Evolutionary conservation across 2,888 invertebrate species (phyloP).

Genomic region (Cantharis nigra): DNA sequence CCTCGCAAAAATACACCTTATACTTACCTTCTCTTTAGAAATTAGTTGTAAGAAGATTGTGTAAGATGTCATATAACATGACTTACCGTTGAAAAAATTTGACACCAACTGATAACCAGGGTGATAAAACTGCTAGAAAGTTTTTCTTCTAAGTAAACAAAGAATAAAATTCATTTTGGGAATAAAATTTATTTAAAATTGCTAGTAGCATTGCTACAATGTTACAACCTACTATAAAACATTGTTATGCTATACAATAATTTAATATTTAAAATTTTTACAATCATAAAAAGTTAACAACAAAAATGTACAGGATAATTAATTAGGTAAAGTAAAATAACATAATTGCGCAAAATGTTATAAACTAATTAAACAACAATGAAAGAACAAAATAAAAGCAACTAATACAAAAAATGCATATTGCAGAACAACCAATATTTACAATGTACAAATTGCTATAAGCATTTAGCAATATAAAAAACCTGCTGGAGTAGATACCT

Average conservation of each 20-base stretch:
- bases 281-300: conserved; percentile 44
- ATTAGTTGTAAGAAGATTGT: too few species aligned
- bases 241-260: conserved; percentile 50
- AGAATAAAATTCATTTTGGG: background rate
- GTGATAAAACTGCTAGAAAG: too few species aligned
- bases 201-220: conserved; percentile 53
- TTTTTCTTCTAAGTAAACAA: too few species aligned
- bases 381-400: conserved; percentile 38
- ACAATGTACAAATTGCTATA: conserved; percentile 50
- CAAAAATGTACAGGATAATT: conserved; percentile 51
- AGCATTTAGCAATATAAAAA: conserved; percentile 8
- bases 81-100: too few species aligned
- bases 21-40: too few species aligned
- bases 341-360: conserved; percentile 39
- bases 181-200: conserved; percentile 46
- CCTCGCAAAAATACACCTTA: too few species aligned
- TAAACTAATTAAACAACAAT: conserved; percentile 44
- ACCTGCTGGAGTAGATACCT: background rate
- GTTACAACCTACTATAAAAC: conserved; percentile 50
- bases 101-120: too few species aligned
- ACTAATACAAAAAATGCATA: conserved; percentile 29
- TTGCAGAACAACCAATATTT: conserved; percentile 42
- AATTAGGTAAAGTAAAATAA: conserved; percentile 38
- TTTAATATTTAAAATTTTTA: conserved; percentile 31
- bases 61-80: too few species aligned